Percentiles rank a stretch among this genome's conserved stretches.
These are phyloP conservation scores for Trichogramma dendrolimi DNA, from an alignment of 2,888 invertebrate species.

Conservation along the genomic window DNA sequence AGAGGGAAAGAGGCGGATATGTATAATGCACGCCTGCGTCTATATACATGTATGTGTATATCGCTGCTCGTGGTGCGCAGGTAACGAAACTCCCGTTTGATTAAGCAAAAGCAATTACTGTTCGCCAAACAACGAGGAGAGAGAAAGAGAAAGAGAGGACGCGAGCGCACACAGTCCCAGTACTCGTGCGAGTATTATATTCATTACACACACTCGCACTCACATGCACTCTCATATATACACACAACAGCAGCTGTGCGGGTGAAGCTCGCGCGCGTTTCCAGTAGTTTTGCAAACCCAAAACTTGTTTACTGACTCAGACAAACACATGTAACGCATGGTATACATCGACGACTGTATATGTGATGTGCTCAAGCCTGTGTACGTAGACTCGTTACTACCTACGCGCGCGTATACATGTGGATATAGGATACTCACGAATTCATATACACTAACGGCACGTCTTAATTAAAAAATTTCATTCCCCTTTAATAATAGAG, in stretches of 20 bases:
- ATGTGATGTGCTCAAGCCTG: no score
- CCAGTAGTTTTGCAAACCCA: constrained; percentile 11
- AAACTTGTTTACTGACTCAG: constrained; percentile 22
- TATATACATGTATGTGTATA: no score
- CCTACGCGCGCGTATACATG: no score
- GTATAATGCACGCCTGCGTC: no score
- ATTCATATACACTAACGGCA: background rate
- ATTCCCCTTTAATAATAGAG: constrained; percentile 25
- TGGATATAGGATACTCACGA: no score
- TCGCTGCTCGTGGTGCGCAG: background rate
- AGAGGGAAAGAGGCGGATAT: no score
- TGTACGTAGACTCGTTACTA: no score
- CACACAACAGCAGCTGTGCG: background rate
- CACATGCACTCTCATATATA: background rate
- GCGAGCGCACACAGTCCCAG: no score
- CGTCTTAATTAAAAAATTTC: constrained; percentile 24
- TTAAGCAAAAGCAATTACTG: constrained; percentile 16
- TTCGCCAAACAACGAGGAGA: background rate
- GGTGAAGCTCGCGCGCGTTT: background rate
- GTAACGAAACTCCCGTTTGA: constrained; percentile 8
- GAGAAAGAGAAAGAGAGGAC: no score
- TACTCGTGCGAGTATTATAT: no score
- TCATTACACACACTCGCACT: background rate
- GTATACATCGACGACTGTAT: no score
- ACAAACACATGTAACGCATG: constrained; percentile 3